Percentiles rank a stretch among this genome's conserved stretches.
Conservation (phyloP, 2,113 vertebrate species). For the Coregonus clupeaformis region DNA sequence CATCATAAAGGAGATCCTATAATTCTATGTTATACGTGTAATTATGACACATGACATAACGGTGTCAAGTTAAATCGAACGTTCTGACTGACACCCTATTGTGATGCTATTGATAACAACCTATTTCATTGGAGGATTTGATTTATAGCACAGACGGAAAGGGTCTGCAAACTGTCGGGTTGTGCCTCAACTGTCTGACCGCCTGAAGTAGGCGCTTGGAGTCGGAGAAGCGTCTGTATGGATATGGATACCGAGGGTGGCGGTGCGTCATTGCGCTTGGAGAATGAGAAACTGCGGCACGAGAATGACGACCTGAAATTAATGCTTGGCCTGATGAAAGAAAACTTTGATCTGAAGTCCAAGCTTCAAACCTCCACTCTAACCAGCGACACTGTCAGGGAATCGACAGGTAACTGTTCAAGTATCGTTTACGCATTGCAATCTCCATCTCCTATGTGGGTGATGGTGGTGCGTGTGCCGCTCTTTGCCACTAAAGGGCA, state of each 20-base stretch:
- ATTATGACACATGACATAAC: too few relatives aligned
- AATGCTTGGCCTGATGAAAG: conserved; percentile 26
- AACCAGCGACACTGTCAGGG: neutral
- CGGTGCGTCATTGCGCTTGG: neutral
- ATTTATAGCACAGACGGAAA: too few relatives aligned
- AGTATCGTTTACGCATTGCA: too few relatives aligned
- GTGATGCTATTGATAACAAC: too few relatives aligned
- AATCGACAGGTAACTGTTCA: conserved; percentile 24
- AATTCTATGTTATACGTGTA: too few relatives aligned
- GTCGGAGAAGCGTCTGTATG: neutral
- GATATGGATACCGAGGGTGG: conserved; percentile 40
- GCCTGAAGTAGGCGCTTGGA: conserved; percentile 8
- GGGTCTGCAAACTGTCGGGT: conserved; percentile 27
- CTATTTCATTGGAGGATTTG: too few relatives aligned
- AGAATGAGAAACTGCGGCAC: conserved; percentile 35
- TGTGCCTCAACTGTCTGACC: conserved; percentile 54
- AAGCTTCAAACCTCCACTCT: conserved; percentile 11
- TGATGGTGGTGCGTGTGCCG: too few relatives aligned
- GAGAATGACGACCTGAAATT: conserved; percentile 44
- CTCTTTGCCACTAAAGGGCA: neutral
- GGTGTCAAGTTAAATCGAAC: too few relatives aligned
- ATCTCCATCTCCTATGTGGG: too few relatives aligned
- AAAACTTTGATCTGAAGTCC: conserved; percentile 46
- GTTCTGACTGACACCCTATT: too few relatives aligned
- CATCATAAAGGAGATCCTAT: too few relatives aligned